Conservation (phyloP, 2,888 invertebrate species). For the Colletes collaris region DNA sequence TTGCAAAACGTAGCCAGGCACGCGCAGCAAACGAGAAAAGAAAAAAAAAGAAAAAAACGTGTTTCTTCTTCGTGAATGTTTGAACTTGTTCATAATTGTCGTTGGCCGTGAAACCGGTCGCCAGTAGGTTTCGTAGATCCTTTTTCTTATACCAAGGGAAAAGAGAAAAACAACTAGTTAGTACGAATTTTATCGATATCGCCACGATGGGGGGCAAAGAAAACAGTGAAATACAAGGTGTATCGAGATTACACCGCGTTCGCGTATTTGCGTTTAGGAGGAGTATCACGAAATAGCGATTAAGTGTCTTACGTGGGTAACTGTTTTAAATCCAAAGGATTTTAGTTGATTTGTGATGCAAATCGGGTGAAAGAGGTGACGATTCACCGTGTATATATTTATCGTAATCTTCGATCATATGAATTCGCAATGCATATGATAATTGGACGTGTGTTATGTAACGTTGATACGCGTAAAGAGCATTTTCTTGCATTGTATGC, state of each 20-base stretch:
- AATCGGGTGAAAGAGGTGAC: conserved; percentile 15
- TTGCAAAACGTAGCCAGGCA: neutral
- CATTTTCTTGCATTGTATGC: conserved; percentile 33
- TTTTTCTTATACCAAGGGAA: neutral
- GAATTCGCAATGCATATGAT: conserved; percentile 19
- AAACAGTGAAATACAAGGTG: neutral
- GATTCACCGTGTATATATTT: conserved; percentile 13
- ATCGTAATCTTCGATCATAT: conserved; percentile 28
- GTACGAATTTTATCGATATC: neutral
- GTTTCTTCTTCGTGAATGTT: conserved; percentile 9
- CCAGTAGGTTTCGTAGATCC: neutral
- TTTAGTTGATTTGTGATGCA: conserved; percentile 30
- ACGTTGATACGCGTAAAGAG: conserved; percentile 20
- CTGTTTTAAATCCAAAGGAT: conserved; percentile 47
- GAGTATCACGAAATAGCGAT: conserved; percentile 4
- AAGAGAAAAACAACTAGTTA: neutral
- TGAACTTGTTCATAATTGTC: conserved; percentile 10
- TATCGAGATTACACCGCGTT: neutral
- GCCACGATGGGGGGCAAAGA: neutral
- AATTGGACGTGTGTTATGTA: conserved; percentile 27
- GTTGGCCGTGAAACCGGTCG: neutral
- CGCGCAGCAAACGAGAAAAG: neutral
- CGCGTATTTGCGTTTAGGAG: neutral
- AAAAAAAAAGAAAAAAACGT: neutral
- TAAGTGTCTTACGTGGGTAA: conserved; percentile 3